phyloP scores from a whole-genome alignment of 2,797 vertebrate species.

The Phalloptychus januarius region DNA sequence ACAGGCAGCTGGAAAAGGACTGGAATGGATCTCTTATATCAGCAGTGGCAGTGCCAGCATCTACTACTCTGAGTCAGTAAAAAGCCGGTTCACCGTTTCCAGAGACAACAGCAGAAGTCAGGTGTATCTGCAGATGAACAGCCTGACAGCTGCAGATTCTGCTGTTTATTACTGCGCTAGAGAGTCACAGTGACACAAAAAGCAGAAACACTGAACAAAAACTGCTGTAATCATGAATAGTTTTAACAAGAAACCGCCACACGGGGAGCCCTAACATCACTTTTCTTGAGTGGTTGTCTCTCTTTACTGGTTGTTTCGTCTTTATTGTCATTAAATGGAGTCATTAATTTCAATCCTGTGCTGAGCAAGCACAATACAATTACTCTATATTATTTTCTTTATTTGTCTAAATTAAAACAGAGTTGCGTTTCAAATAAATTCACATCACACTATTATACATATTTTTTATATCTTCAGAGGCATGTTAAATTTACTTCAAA shows the following conservation, averaged over 20 bases:
- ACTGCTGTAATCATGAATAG: not conserved
- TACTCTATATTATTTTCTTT: no score
- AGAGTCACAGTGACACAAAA: not conserved
- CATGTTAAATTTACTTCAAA: no score
- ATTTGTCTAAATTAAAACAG: no score
- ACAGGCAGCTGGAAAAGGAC: not conserved
- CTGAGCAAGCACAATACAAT: no score
- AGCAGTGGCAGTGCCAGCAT: fast-evolving
- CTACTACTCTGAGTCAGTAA: not conserved
- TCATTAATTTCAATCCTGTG: no score
- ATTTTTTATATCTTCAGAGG: no score
- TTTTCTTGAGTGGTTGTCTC: not conserved
- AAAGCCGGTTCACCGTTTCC: constrained; percentile 1
- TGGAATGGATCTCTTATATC: constrained; percentile 8
- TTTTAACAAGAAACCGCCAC: not conserved
- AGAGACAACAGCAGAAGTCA: not conserved
- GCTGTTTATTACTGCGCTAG: constrained; percentile 25
- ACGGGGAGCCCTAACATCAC: not conserved
- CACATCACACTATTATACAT: no score
- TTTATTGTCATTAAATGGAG: no score
- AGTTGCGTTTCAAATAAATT: no score
- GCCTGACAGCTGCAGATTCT: constrained; percentile 33
- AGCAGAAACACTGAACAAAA: constrained; percentile 14
- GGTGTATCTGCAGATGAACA: constrained; percentile 22
- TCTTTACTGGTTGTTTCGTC: no score